A percentile compares a stretch with the other conserved stretches of the same genome.
phyloP scores from a whole-genome alignment of 2,888 invertebrate genomes.

The Drosophila kuntzei region DNA sequence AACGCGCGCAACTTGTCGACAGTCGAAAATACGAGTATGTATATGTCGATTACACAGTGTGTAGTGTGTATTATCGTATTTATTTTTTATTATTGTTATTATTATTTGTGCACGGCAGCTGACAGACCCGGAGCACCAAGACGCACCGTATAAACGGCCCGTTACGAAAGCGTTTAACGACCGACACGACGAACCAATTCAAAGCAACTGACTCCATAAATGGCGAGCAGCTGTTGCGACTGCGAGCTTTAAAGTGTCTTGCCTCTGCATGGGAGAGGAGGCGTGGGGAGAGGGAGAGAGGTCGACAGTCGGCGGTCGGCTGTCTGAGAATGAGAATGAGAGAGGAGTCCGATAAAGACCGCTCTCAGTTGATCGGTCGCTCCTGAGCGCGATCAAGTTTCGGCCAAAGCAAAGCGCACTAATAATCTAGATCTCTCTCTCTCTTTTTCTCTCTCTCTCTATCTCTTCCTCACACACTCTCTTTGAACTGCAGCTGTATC shows the following conservation, averaged over 20 bases:
- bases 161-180: slow-evolving; percentile 53
- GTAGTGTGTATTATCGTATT: slow-evolving; percentile 45
- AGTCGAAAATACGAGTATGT: slow-evolving; percentile 21
- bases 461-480: slow-evolving; percentile 12
- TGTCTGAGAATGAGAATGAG: slow-evolving; percentile 12
- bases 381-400: slow-evolving; percentile 57
- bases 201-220: slow-evolving; percentile 73
- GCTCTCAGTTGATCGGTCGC: slow-evolving; percentile 40
- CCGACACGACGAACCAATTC: slow-evolving; percentile 70
- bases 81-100: slow-evolving; percentile 32
- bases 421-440: slow-evolving; percentile 1
- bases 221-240: slow-evolving; percentile 74
- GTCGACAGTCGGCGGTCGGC: neutral
- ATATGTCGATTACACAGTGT: slow-evolving; percentile 30
- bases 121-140: slow-evolving; percentile 16
- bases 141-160: slow-evolving; percentile 37
- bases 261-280: neutral
- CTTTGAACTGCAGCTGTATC: slow-evolving; percentile 38
- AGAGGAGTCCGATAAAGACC: slow-evolving; percentile 20
- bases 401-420: slow-evolving; percentile 31
- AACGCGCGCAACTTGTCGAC: slow-evolving; percentile 43
- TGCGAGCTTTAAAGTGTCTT: slow-evolving; percentile 37
- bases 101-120: slow-evolving; percentile 31
- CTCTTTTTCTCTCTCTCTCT: neutral
- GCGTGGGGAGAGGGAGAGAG: neutral